Percentiles rank a stretch among this genome's conserved stretches.
phyloP scores from a whole-genome alignment of 2,888 invertebrate genomes.

The Sarcophaga carnaria region DNA sequence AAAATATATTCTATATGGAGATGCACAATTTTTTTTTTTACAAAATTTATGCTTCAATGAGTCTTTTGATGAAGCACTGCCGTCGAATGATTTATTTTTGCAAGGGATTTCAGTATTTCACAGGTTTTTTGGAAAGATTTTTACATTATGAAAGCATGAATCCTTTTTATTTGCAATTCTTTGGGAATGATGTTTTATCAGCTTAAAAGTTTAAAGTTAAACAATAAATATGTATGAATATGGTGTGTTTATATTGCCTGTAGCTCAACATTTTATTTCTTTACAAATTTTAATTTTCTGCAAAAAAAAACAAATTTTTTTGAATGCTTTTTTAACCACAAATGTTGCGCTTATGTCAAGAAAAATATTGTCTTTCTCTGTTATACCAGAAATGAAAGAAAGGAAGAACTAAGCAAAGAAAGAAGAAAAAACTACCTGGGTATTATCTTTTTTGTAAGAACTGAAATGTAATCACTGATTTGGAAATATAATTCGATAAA shows the following conservation, averaged over 20 bases:
- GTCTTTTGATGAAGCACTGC: neutral
- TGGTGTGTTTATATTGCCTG: too few species aligned
- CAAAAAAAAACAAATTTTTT: too few species aligned
- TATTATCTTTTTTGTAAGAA: slow-evolving; percentile 23
- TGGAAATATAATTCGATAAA: slow-evolving; percentile 64
- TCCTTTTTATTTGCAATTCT: too few species aligned
- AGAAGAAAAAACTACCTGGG: neutral
- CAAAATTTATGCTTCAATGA: slow-evolving; percentile 34
- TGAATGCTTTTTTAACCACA: too few species aligned
- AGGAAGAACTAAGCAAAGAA: neutral
- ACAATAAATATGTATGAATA: too few species aligned
- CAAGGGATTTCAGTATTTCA: too few species aligned
- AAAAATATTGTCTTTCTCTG: neutral
- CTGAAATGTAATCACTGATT: slow-evolving; percentile 57
- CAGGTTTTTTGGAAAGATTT: too few species aligned
- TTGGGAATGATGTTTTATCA: too few species aligned
- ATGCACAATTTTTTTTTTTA: slow-evolving; percentile 32
- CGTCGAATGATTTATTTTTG: neutral
- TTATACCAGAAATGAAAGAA: neutral
- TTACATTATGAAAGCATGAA: too few species aligned
- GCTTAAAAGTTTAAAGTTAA: too few species aligned
- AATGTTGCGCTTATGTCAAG: slow-evolving; percentile 27
- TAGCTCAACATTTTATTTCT: too few species aligned
- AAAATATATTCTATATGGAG: neutral
- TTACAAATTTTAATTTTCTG: too few species aligned